Evolutionary conservation across 2,888 invertebrate species (phyloP).

Genomic region (Hypselothyrea guttata): DNA sequence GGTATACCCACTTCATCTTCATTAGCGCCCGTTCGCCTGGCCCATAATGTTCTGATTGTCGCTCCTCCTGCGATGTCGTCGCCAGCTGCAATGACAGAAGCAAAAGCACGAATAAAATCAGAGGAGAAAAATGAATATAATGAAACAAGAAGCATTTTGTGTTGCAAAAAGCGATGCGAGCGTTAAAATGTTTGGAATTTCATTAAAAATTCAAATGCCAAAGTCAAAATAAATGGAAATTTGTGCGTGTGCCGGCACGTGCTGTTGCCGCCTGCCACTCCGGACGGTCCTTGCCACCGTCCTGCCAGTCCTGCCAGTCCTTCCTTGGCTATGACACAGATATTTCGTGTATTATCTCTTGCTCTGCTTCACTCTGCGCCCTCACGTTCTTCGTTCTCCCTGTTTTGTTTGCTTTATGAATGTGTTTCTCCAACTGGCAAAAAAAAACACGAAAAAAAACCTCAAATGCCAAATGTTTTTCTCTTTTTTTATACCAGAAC

Average conservation of each 20-base stretch:
- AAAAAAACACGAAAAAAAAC: background rate
- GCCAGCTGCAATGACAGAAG: conserved; percentile 42
- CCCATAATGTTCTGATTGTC: conserved; percentile 11
- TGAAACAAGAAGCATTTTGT: conserved; percentile 46
- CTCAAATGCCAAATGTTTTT: conserved; percentile 33
- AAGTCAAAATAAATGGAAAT: conserved; percentile 75
- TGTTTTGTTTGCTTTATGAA: conserved; percentile 57
- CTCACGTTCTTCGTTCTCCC: too few species aligned
- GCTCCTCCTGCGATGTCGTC: conserved; percentile 9
- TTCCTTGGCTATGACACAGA: conserved; percentile 10
- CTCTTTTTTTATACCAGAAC: background rate
- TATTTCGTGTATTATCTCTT: conserved; percentile 39
- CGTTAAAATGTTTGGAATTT: conserved; percentile 76
- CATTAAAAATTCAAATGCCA: conserved; percentile 77
- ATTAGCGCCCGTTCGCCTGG: conserved; percentile 47
- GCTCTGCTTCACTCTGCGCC: conserved; percentile 18
- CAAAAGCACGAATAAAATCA: conserved; percentile 3
- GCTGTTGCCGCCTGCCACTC: conserved; percentile 31
- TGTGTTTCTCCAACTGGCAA: conserved; percentile 47
- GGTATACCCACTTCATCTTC: conserved; percentile 70
- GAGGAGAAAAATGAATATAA: conserved; percentile 7
- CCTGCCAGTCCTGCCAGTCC: background rate
- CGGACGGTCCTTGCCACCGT: background rate
- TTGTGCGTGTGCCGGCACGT: conserved; percentile 56
- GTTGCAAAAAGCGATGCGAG: conserved; percentile 21